Conservation (phyloP, 2,113 vertebrate genomes). For the Leptosomus discolor region DNA sequence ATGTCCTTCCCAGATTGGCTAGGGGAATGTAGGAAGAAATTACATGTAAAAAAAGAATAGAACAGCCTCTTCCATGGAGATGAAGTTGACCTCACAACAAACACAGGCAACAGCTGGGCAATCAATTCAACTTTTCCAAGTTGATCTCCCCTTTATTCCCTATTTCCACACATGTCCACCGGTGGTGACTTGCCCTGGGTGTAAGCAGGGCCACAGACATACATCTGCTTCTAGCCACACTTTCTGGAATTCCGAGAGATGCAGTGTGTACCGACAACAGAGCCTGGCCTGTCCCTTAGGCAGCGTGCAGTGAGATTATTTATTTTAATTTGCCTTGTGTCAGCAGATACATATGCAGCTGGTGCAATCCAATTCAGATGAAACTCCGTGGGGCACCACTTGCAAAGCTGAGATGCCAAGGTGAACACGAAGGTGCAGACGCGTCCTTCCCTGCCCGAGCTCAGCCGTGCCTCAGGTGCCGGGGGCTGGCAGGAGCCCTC, state of each 20-base stretch:
- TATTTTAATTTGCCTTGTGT: background rate
- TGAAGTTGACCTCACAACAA: background rate
- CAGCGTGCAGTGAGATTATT: background rate
- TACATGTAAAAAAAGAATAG: background rate
- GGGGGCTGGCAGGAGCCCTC: background rate
- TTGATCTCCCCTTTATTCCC: background rate
- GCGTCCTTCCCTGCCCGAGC: rapidly evolving
- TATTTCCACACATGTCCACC: background rate
- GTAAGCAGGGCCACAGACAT: background rate
- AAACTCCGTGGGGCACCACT: rapidly evolving
- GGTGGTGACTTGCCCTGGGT: background rate
- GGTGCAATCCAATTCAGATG: background rate
- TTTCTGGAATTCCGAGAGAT: background rate
- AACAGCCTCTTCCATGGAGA: background rate
- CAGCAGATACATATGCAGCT: background rate
- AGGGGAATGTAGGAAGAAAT: background rate
- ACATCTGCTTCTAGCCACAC: no score
- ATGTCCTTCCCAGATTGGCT: background rate
- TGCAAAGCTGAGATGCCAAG: background rate
- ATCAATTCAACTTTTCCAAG: background rate
- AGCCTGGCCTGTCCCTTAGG: background rate
- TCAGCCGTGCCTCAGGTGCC: rapidly evolving
- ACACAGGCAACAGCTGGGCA: background rate
- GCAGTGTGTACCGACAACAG: background rate
- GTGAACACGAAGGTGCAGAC: background rate